phyloP scores from a whole-genome alignment of 2,113 vertebrate genomes.

The Caracal caracal region DNA sequence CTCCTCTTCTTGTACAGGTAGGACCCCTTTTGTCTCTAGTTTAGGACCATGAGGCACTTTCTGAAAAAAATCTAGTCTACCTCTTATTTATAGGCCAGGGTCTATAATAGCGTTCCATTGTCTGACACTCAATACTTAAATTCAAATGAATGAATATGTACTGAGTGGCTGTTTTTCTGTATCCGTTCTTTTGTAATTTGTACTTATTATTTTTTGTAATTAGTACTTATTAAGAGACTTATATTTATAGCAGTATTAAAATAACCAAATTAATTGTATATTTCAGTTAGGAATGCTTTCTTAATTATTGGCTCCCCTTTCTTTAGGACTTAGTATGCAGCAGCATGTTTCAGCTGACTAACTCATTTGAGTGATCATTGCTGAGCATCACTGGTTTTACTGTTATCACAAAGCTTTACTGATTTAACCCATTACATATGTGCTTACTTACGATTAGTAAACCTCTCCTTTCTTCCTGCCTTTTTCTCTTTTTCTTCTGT shows the following conservation, averaged over 20 bases:
- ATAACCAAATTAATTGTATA: slow-evolving; percentile 27
- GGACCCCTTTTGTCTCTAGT: slow-evolving; percentile 72
- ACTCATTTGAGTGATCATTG: not conserved
- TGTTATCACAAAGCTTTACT: not conserved
- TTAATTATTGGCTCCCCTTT: not conserved
- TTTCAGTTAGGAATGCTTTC: slow-evolving; percentile 18
- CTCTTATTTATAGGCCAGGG: not conserved
- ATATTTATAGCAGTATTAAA: slow-evolving; percentile 44
- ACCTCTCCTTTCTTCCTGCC: not conserved
- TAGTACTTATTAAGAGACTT: slow-evolving; percentile 49
- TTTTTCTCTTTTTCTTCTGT: not conserved
- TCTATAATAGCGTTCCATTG: not conserved
- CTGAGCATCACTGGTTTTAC: not conserved
- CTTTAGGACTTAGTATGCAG: slow-evolving; percentile 42
- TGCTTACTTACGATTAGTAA: not conserved
- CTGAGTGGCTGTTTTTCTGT: not conserved
- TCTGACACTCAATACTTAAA: slow-evolving; percentile 9
- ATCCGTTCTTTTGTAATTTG: slow-evolving; percentile 38
- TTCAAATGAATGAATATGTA: slow-evolving; percentile 27
- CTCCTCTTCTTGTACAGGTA: slow-evolving; percentile 78
- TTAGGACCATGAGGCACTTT: slow-evolving; percentile 66
- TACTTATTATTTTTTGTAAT: slow-evolving; percentile 28
- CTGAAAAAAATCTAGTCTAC: not conserved
- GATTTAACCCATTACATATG: not conserved
- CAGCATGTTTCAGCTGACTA: not conserved